phyloP scores from a whole-genome alignment of 2,113 vertebrate species.

The Nestor notabilis region DNA sequence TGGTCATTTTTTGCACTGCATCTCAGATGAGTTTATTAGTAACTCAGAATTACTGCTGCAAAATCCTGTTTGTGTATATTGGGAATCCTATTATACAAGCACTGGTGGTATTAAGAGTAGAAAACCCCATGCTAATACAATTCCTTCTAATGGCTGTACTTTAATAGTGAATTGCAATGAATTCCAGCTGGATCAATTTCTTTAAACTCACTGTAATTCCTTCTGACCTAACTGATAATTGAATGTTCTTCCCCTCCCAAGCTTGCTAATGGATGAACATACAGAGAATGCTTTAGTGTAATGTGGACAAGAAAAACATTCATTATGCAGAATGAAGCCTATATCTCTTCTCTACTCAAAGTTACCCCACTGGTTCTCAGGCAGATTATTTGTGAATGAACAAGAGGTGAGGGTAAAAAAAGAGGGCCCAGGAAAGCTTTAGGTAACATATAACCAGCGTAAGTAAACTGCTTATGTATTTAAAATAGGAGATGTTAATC shows the following conservation, averaged over 20 bases:
- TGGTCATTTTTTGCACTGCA: not conserved
- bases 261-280: not conserved
- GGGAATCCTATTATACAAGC: not conserved
- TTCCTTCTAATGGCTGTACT: not conserved
- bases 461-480: not conserved
- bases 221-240: not conserved
- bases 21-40: not conserved
- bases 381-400: not conserved
- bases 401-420: not conserved
- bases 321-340: not conserved
- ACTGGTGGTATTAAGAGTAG: not conserved
- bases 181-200: not conserved
- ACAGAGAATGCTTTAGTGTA: not conserved
- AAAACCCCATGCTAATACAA: not conserved
- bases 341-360: not conserved
- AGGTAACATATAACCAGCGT: not conserved
- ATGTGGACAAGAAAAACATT: not conserved
- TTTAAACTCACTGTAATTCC: not conserved
- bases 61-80: not conserved
- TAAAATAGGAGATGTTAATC: not conserved
- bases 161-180: not conserved
- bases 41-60: not conserved
- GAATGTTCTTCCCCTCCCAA: not conserved
- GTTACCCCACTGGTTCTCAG: not conserved
- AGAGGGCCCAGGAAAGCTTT: not conserved